Conservation (phyloP, 2,113 vertebrate genomes). For the Petroica traversi region DNA sequence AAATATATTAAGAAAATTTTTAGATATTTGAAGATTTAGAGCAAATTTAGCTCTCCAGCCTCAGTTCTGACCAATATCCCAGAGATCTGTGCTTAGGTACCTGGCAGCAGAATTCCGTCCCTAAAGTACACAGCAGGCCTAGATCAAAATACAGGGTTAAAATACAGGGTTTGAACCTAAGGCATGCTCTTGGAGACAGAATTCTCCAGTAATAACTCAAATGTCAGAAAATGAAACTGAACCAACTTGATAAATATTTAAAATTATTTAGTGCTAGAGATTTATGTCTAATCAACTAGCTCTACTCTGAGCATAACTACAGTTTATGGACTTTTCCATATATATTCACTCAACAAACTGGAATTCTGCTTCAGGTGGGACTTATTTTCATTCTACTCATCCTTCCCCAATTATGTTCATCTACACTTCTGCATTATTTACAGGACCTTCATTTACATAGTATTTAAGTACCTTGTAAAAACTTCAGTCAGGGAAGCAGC, state of each 20-base stretch:
- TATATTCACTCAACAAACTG: neutral
- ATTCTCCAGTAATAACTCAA: neutral
- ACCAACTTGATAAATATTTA: neutral
- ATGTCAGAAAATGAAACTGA: neutral
- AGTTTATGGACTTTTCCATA: neutral
- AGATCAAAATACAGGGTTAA: neutral
- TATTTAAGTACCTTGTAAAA: neutral
- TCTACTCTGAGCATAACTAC: neutral
- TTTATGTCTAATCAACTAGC: neutral
- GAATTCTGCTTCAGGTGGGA: neutral
- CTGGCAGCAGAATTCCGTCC: neutral
- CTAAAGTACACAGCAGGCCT: neutral
- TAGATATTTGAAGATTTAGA: neutral
- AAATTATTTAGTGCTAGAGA: neutral
- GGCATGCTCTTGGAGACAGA: neutral
- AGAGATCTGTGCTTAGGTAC: neutral
- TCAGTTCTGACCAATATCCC: neutral
- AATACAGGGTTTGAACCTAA: neutral
- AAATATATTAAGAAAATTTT: too few relatives aligned
- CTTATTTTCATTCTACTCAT: neutral
- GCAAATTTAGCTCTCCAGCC: neutral
- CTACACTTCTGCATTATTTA: slow-evolving; percentile 3
- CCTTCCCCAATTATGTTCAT: neutral
- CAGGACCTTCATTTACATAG: neutral
- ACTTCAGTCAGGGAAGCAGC: neutral